Conservation (phyloP, 2,113 vertebrate genomes). For the Macquaria australasica region DNA sequence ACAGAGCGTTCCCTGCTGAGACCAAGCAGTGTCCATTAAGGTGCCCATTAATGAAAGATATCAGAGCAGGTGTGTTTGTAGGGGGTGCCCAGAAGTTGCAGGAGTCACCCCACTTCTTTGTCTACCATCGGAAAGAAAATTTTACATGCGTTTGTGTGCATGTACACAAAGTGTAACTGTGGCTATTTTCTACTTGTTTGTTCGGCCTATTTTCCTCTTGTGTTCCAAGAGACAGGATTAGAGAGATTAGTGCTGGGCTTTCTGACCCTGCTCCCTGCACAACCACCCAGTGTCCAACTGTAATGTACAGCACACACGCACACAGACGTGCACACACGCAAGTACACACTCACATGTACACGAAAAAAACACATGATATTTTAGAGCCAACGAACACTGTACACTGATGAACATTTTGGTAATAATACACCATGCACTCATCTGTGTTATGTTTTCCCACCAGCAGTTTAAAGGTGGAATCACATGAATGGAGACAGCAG, state of each 20-base stretch:
- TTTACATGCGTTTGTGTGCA: neutral
- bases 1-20: neutral
- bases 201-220: constrained; percentile 55
- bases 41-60: neutral
- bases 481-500: constrained; percentile 14
- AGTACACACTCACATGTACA: neutral
- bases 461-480: constrained; percentile 15
- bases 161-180: neutral
- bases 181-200: constrained; percentile 61
- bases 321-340: neutral
- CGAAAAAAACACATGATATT: neutral
- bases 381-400: neutral
- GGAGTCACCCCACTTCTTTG: neutral
- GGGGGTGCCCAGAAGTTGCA: too few relatives aligned
- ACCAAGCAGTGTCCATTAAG: neutral
- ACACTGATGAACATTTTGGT: neutral
- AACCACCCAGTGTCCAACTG: constrained; percentile 15
- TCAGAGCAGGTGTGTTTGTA: neutral
- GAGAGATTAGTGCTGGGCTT: constrained; percentile 66
- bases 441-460: neutral
- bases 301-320: constrained; percentile 33
- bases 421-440: neutral
- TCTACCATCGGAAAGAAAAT: neutral
- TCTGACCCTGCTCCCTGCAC: constrained; percentile 42
- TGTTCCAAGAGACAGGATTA: constrained; percentile 74